Evolutionary conservation across 1,140 invertebrate species (phyloP).

Genomic region (Ptiloglossa arizonensis): DNA sequence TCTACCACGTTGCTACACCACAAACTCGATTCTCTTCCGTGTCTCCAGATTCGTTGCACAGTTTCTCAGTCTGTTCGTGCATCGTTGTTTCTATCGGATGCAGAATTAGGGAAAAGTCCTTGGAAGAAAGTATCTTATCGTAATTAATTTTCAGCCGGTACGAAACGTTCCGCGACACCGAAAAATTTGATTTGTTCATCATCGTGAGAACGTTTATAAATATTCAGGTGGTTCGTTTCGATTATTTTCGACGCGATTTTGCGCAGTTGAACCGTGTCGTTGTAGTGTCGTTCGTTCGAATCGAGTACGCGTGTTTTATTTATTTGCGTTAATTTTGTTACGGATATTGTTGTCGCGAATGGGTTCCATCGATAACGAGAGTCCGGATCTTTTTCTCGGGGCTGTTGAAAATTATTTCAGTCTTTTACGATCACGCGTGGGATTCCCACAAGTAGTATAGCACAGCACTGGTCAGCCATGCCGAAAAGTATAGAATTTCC

Average conservation of each 20-base stretch:
- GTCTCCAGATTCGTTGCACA: slow-evolving; percentile 25
- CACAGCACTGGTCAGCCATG: slow-evolving; percentile 17
- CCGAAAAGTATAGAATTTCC: neutral
- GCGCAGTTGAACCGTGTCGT: too few species aligned
- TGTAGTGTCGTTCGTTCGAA: too few species aligned
- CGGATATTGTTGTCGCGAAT: neutral
- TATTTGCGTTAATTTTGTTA: too few species aligned
- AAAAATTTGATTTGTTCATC: too few species aligned
- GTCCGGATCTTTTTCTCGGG: neutral
- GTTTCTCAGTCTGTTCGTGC: too few species aligned
- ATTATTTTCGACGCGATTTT: neutral
- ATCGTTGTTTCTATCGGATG: too few species aligned
- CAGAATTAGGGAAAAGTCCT: too few species aligned
- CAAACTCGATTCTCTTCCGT: slow-evolving; percentile 2
- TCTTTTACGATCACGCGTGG: neutral
- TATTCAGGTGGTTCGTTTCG: neutral
- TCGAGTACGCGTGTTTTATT: neutral
- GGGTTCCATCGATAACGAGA: neutral
- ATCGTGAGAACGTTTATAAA: too few species aligned
- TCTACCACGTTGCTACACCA: neutral
- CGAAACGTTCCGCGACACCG: too few species aligned
- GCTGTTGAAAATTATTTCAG: too few species aligned
- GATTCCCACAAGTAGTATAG: neutral
- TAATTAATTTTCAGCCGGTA: too few species aligned
- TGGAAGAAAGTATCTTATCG: too few species aligned